These are phyloP conservation scores for Macrotus californicus DNA, from an alignment of 2,113 vertebrate species.

Conservation along the genomic window DNA sequence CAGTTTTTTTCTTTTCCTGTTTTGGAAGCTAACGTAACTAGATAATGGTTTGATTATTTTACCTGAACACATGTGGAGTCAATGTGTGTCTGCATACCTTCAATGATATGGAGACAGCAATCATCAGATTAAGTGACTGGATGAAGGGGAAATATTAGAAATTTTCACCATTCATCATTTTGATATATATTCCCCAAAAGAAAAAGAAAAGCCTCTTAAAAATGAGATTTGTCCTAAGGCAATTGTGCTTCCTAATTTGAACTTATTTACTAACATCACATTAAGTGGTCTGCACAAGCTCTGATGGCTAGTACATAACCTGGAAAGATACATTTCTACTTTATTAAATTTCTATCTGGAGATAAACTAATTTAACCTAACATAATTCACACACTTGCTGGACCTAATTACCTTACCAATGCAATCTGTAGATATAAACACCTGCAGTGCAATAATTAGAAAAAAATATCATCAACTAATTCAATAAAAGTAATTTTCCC, in stretches of 20 bases:
- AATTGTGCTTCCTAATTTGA: slow-evolving; percentile 36
- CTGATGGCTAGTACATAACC: not conserved
- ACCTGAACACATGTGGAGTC: not conserved
- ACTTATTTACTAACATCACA: slow-evolving; percentile 26
- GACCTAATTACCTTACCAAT: slow-evolving; percentile 49
- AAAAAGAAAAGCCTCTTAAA: not conserved
- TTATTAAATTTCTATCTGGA: slow-evolving; percentile 54
- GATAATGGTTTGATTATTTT: not conserved
- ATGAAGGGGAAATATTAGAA: not conserved
- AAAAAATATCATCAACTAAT: slow-evolving; percentile 44
- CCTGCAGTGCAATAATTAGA: slow-evolving; percentile 55
- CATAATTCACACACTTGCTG: slow-evolving; percentile 41
- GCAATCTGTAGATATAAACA: slow-evolving; percentile 53
- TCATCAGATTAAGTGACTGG: not conserved
- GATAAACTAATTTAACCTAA: slow-evolving; percentile 53
- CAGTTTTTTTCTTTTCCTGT: not conserved
- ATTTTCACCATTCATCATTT: not conserved
- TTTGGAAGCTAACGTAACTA: not conserved
- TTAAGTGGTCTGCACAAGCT: not conserved
- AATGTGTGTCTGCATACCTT: not conserved
- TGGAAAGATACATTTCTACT: slow-evolving; percentile 18
- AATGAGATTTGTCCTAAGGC: not conserved
- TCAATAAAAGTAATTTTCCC: slow-evolving; percentile 55
- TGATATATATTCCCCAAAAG: slow-evolving; percentile 26
- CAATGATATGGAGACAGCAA: not conserved